Conservation (phyloP, 2,888 invertebrate genomes). For the Pseudococcus longispinus region DNA sequence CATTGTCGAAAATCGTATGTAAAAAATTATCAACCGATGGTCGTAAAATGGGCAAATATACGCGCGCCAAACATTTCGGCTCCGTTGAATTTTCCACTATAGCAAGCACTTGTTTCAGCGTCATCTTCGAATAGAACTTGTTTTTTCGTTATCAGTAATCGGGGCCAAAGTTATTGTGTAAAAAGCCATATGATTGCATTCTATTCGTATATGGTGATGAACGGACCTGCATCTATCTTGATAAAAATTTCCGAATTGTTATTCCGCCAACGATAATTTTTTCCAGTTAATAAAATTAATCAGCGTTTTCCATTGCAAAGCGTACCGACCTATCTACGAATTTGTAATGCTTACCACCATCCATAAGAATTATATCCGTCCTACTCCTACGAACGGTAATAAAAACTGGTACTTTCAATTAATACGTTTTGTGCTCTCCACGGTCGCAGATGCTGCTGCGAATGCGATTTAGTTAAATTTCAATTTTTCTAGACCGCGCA, state of each 20-base stretch:
- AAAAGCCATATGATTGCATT: background rate
- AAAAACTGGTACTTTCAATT: conserved; percentile 40
- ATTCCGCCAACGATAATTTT: conserved; percentile 41
- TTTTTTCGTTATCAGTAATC: conserved; percentile 13
- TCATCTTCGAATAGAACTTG: background rate
- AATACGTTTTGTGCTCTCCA: background rate
- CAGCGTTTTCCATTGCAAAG: conserved; percentile 26
- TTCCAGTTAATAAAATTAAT: conserved; percentile 45
- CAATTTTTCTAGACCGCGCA: conserved; percentile 10
- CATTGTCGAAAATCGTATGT: background rate
- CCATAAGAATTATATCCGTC: background rate
- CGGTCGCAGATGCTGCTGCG: background rate
- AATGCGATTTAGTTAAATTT: conserved; percentile 1
- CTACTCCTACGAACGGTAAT: conserved; percentile 36
- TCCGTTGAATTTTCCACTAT: background rate
- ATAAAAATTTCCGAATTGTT: conserved; percentile 42
- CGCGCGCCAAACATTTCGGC: conserved; percentile 12
- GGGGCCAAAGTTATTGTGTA: conserved; percentile 21
- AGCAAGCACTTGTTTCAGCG: background rate
- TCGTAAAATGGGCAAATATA: background rate
- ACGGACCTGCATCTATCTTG: conserved; percentile 39
- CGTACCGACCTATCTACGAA: conserved; percentile 38
- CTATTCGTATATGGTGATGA: background rate
- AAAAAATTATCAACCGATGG: background rate
- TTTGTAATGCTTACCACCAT: conserved; percentile 38